Conservation (phyloP, 2,113 vertebrate species). For the Sylvilagus bachmani region DNA sequence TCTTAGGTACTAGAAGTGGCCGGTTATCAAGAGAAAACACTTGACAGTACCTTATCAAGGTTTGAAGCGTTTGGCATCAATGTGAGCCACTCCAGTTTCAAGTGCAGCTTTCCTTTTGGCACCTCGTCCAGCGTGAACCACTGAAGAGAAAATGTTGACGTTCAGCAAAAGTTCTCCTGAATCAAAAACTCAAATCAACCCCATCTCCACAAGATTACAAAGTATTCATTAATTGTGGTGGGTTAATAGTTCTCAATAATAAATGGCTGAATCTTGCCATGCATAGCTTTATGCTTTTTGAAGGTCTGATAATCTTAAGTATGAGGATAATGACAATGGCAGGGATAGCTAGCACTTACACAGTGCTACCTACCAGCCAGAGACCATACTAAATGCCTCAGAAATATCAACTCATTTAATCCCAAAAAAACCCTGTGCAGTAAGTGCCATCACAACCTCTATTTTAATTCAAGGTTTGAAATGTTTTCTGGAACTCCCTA, state of each 20-base stretch:
- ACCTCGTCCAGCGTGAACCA: constrained; percentile 96
- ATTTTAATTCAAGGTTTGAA: background rate
- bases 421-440: too few relatives aligned
- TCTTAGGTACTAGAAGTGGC: fast-evolving
- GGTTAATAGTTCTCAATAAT: background rate
- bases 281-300: background rate
- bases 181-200: background rate
- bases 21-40: background rate
- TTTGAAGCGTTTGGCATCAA: constrained; percentile 90
- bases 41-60: constrained; percentile 92
- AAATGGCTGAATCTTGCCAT: background rate
- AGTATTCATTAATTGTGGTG: background rate
- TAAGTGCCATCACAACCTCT: background rate
- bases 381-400: background rate
- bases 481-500: background rate
- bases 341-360: background rate
- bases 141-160: constrained; percentile 82
- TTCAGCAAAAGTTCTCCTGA: background rate
- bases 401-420: fast-evolving
- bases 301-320: fast-evolving
- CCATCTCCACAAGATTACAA: background rate
- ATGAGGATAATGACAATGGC: too few relatives aligned
- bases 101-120: constrained; percentile 93
- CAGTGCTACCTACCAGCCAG: background rate
- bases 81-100: constrained; percentile 96